These are phyloP conservation scores for Netelia fuscicornis DNA, from an alignment of 2,888 invertebrate species.

Conservation along the genomic window DNA sequence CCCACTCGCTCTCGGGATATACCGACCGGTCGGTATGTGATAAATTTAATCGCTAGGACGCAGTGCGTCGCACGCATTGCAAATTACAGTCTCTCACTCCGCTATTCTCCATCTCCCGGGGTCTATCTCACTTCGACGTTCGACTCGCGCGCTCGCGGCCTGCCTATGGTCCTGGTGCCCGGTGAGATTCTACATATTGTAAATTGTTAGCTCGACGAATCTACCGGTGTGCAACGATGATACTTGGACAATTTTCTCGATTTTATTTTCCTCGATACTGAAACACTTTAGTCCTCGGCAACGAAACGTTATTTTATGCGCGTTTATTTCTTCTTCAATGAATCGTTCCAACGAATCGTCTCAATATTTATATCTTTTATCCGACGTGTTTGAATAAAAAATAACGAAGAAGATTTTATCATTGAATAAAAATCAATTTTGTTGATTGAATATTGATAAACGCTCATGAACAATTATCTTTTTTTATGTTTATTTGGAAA, in stretches of 20 bases:
- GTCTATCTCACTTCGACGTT: constrained; percentile 13
- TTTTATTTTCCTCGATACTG: background rate
- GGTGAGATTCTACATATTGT: constrained; percentile 24
- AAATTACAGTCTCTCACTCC: constrained; percentile 66
- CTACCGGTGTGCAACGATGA: constrained; percentile 10
- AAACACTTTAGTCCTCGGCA: too few species aligned
- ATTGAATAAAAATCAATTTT: background rate
- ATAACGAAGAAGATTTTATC: background rate
- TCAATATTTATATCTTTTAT: too few species aligned
- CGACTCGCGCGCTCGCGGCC: constrained; percentile 39
- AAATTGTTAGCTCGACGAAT: constrained; percentile 52
- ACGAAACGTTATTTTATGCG: too few species aligned
- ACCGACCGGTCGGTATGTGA: constrained; percentile 64
- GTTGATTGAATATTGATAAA: background rate
- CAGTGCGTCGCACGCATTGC: constrained; percentile 68
- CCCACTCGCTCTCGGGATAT: constrained; percentile 61
- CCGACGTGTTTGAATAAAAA: background rate
- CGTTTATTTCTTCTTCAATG: too few species aligned
- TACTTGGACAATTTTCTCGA: constrained; percentile 23
- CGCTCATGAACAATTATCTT: too few species aligned
- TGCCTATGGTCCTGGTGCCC: background rate
- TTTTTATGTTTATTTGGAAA: background rate
- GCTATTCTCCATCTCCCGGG: constrained; percentile 22
- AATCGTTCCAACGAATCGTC: too few species aligned
- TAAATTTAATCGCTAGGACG: constrained; percentile 70